phyloP scores from a whole-genome alignment of 2,113 vertebrate genomes.

The Conger conger region DNA sequence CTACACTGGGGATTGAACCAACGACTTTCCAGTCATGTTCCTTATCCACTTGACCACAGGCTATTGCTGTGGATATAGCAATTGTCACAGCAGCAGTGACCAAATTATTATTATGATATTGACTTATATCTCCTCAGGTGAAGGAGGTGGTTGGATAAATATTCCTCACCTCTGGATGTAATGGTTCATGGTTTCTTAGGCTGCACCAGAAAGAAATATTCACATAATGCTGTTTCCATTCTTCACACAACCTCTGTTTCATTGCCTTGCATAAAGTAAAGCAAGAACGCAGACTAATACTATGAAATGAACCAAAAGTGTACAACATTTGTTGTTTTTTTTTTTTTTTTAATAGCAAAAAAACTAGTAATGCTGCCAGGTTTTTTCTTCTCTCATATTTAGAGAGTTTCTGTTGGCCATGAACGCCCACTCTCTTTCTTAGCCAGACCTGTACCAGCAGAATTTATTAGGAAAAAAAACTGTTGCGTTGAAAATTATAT shows the following conservation, averaged over 20 bases:
- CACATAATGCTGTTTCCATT: neutral
- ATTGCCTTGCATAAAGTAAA: neutral
- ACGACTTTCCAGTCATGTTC: too few relatives aligned
- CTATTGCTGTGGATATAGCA: neutral
- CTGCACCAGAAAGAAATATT: neutral
- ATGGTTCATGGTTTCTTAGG: neutral
- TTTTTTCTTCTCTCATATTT: neutral
- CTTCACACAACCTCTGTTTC: neutral
- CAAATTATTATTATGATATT: neutral
- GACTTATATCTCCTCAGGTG: neutral
- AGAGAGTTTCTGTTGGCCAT: neutral
- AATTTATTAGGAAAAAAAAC: neutral
- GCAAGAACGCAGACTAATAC: neutral
- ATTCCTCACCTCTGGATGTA: neutral
- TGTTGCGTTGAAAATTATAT: neutral
- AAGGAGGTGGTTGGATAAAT: neutral
- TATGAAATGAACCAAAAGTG: neutral
- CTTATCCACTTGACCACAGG: too few relatives aligned
- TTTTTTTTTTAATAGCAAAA: neutral
- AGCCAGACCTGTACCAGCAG: neutral
- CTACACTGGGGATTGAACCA: too few relatives aligned
- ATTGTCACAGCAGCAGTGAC: neutral
- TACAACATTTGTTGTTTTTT: neutral
- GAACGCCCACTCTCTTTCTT: neutral
- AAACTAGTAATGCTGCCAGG: neutral